Conservation (phyloP, 1,140 invertebrate species). For the Amyelois transitella region DNA sequence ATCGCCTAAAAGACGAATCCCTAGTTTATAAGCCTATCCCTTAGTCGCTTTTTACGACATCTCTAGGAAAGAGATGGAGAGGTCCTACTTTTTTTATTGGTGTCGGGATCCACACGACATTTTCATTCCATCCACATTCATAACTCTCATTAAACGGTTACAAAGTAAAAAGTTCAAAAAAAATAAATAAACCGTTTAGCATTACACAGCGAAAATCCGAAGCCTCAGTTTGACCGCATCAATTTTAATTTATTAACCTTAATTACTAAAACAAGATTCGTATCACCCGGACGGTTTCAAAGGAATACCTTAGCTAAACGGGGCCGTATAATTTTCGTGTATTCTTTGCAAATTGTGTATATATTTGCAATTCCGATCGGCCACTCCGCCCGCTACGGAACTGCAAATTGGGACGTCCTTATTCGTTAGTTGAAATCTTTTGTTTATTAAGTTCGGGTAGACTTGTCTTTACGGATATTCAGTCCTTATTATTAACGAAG, state of each 20-base stretch:
- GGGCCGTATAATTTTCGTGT: conserved; percentile 44
- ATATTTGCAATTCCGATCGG: conserved; percentile 50
- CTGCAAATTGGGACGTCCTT: conserved; percentile 27
- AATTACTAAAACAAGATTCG: not conserved
- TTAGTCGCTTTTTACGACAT: too few relatives aligned
- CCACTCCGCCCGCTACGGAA: conserved; percentile 12
- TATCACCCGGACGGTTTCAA: not conserved
- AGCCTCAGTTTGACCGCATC: not conserved
- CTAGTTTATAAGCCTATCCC: too few relatives aligned
- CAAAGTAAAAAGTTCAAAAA: not conserved
- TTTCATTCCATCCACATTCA: too few relatives aligned
- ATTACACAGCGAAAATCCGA: too few relatives aligned
- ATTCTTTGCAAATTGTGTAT: conserved; percentile 45
- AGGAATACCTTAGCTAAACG: conserved; percentile 12
- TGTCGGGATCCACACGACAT: not conserved
- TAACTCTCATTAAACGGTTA: not conserved
- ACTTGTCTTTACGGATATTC: too few relatives aligned
- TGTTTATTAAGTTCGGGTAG: too few relatives aligned
- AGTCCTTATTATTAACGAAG: too few relatives aligned
- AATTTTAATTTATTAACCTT: not conserved
- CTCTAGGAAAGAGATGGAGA: too few relatives aligned
- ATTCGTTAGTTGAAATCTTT: conserved; percentile 8
- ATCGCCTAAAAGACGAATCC: too few relatives aligned
- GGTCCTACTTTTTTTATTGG: too few relatives aligned
- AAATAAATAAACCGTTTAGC: not conserved